Conservation (phyloP, 2,113 vertebrate genomes). For the Abramis brama region DNA sequence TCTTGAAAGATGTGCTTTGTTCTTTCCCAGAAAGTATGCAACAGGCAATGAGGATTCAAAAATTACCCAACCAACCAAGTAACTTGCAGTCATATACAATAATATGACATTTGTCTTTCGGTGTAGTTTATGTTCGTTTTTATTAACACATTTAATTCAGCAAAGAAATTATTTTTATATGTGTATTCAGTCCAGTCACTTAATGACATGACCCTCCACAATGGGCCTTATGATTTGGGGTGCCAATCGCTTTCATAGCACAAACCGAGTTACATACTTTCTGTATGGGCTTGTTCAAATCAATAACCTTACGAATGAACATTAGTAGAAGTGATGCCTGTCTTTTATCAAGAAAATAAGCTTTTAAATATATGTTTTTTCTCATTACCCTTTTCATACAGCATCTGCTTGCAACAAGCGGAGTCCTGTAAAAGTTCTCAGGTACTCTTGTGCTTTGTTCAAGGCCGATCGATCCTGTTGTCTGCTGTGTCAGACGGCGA, state of each 20-base stretch:
- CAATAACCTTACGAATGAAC: neutral
- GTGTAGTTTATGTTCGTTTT: neutral
- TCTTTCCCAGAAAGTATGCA: neutral
- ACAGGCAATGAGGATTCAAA: neutral
- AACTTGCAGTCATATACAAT: neutral
- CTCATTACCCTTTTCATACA: conserved; percentile 18
- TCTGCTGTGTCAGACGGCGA: conserved; percentile 72
- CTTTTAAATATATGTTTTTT: neutral
- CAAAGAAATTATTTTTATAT: neutral
- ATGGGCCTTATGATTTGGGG: too few species aligned
- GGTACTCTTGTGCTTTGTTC: conserved; percentile 67
- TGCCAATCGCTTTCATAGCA: neutral
- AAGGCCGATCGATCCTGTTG: conserved; percentile 72
- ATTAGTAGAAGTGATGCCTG: neutral
- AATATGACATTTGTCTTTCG: too few species aligned
- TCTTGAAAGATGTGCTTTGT: neutral
- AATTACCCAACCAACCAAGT: neutral
- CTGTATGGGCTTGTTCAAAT: neutral
- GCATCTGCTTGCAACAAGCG: conserved; percentile 35
- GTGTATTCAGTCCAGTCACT: neutral
- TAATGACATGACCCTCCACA: neutral
- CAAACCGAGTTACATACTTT: neutral
- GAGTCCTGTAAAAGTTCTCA: conserved; percentile 69
- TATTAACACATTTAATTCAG: neutral
- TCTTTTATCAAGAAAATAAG: neutral